These are phyloP conservation scores for Drosophila varians DNA, from an alignment of 1,140 invertebrate genomes.

Conservation along the genomic window DNA sequence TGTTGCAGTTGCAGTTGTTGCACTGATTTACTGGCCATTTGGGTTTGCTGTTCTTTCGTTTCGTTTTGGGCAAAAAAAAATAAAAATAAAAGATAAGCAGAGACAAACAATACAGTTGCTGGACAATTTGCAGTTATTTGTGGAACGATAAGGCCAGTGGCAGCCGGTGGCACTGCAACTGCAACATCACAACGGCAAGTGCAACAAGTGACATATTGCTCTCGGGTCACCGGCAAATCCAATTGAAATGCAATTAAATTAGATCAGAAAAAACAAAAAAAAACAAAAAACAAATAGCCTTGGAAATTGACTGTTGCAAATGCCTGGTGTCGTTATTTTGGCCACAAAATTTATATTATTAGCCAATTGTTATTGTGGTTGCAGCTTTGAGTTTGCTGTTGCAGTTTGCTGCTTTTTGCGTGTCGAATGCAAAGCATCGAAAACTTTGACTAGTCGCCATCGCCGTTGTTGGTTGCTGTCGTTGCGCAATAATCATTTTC, in stretches of 20 bases:
- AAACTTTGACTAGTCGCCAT: slow-evolving; percentile 54
- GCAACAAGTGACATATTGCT: slow-evolving; percentile 64
- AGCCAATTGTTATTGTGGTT: slow-evolving; percentile 71
- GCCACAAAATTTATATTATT: slow-evolving; percentile 78
- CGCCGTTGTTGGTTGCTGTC: slow-evolving; percentile 35
- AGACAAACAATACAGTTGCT: slow-evolving; percentile 72
- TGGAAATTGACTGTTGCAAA: slow-evolving; percentile 35
- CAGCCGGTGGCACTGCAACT: slow-evolving; percentile 2
- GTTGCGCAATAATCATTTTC: slow-evolving; percentile 77
- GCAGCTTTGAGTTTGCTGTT: slow-evolving; percentile 26
- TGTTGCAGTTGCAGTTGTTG: slow-evolving; percentile 37
- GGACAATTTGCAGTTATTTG: slow-evolving; percentile 80
- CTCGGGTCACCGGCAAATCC: slow-evolving; percentile 48
- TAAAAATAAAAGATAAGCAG: too few species aligned
- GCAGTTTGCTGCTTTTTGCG: slow-evolving; percentile 57
- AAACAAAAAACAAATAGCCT: slow-evolving; percentile 53
- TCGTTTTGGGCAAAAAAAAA: slow-evolving; percentile 19
- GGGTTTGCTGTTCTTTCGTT: slow-evolving; percentile 34
- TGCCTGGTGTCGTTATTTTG: slow-evolving; percentile 45
- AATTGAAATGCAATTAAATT: slow-evolving; percentile 76
- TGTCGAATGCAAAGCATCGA: slow-evolving; percentile 75
- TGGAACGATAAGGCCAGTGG: slow-evolving; percentile 56
- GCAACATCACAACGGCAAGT: slow-evolving; percentile 39
- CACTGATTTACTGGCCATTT: slow-evolving; percentile 63
- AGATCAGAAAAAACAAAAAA: too few species aligned